Conservation (phyloP, 2,113 vertebrate genomes). For the Cyrtonyx montezumae region DNA sequence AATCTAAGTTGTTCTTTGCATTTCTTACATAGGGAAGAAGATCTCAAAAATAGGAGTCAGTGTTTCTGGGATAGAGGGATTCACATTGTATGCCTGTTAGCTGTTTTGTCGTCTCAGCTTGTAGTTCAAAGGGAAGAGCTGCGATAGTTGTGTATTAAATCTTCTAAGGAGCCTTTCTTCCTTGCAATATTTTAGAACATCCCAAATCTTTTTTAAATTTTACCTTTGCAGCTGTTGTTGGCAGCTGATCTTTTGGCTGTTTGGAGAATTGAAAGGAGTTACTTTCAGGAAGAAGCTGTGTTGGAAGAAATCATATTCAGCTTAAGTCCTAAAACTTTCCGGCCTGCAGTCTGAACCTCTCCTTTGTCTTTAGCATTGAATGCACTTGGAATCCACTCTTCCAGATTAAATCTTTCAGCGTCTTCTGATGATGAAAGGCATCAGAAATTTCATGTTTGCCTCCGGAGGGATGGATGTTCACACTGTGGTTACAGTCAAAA, state of each 20-base stretch:
- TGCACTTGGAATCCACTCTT: neutral
- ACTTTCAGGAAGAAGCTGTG: neutral
- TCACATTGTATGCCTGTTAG: fast-evolving
- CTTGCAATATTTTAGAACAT: neutral
- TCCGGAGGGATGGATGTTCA: neutral
- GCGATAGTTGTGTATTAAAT: neutral
- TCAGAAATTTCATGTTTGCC: neutral
- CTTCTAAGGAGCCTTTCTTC: neutral
- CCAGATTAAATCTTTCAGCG: neutral
- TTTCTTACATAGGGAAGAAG: neutral
- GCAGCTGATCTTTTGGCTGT: neutral
- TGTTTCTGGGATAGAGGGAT: neutral
- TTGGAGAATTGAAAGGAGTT: neutral
- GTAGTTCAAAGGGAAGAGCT: neutral
- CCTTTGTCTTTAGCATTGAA: neutral
- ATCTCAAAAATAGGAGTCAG: neutral
- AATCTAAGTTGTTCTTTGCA: neutral
- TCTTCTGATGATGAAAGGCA: neutral
- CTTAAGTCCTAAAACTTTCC: neutral
- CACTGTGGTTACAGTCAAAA: neutral
- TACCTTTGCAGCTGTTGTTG: neutral
- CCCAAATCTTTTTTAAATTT: neutral
- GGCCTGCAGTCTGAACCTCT: neutral
- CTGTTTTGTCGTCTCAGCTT: neutral
- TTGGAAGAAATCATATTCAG: neutral